Conservation (phyloP, 2,797 vertebrate genomes). For the Brachymystax lenok region DNA sequence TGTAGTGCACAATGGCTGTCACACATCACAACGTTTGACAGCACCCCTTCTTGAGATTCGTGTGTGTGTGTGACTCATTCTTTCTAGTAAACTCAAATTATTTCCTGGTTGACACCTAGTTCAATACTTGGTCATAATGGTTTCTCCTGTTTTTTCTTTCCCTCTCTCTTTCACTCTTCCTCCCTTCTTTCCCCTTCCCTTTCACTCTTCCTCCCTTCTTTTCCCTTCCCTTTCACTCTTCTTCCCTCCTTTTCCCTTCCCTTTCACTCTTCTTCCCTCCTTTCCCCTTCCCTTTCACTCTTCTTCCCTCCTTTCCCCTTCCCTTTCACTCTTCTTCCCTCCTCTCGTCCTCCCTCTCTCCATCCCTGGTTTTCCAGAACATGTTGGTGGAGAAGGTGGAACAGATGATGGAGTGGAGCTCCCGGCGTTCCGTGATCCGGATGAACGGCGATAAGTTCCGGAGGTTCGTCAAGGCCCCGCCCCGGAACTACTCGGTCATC, state of each 20-base stretch:
- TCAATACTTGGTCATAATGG: background rate
- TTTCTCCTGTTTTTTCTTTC: constrained; percentile 14
- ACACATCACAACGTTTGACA: background rate
- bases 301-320: too few species aligned
- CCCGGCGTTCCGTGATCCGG: constrained; percentile 92
- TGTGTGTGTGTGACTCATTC: background rate
- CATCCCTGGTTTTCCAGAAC: constrained; percentile 75
- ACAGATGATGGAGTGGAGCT: constrained; percentile 99
- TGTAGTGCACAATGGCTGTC: background rate
- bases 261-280: too few species aligned
- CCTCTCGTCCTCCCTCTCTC: background rate
- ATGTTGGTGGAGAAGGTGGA: constrained; percentile 96
- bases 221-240: too few species aligned
- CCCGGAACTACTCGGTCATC: constrained; percentile 96
- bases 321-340: too few species aligned
- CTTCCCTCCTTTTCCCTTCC: too few species aligned
- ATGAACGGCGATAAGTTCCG: constrained; percentile 99
- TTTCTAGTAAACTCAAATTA: background rate
- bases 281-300: too few species aligned
- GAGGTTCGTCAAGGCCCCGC: constrained; percentile 96
- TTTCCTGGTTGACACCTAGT: background rate
- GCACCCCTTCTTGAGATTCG: background rate
- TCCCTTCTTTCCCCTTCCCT: background rate
- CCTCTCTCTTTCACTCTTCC: constrained; percentile 21
- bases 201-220: too few species aligned